Percentiles rank a stretch among this genome's conserved stretches.
Conservation (phyloP, 2,113 vertebrate species). For the Spermophilus dauricus region DNA sequence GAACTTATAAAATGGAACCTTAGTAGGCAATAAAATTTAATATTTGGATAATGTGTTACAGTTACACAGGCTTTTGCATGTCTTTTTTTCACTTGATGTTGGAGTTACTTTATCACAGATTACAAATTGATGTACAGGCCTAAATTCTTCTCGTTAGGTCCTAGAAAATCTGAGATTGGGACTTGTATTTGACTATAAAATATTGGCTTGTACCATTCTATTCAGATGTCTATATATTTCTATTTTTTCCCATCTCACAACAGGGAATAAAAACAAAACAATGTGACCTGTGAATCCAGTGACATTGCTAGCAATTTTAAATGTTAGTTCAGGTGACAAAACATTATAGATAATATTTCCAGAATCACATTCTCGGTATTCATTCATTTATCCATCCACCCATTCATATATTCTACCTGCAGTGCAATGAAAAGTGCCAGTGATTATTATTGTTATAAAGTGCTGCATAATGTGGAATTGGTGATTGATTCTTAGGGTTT, state of each 20-base stretch:
- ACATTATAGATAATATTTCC: neutral
- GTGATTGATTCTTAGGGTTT: no score
- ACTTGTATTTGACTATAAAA: neutral
- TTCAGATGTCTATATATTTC: neutral
- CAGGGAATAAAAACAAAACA: neutral
- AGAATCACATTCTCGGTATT: neutral
- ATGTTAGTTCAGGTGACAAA: neutral
- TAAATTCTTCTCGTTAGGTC: neutral
- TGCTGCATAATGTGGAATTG: no score
- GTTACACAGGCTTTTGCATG: neutral
- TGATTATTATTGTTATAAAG: no score
- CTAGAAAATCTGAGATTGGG: neutral
- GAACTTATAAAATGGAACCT: neutral
- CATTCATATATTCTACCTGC: neutral
- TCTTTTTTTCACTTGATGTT: conserved; percentile 63
- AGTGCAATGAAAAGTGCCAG: no score
- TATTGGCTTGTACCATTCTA: neutral
- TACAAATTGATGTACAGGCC: neutral
- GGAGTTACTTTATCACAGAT: neutral
- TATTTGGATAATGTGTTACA: neutral
- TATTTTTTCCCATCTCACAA: neutral
- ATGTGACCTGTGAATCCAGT: neutral
- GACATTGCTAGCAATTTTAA: conserved; percentile 19
- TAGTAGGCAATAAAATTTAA: neutral
- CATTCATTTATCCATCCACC: neutral